Percentiles rank a stretch among this genome's conserved stretches.
Conservation (phyloP, 1,140 invertebrate genomes). For the Atta colombica region DNA sequence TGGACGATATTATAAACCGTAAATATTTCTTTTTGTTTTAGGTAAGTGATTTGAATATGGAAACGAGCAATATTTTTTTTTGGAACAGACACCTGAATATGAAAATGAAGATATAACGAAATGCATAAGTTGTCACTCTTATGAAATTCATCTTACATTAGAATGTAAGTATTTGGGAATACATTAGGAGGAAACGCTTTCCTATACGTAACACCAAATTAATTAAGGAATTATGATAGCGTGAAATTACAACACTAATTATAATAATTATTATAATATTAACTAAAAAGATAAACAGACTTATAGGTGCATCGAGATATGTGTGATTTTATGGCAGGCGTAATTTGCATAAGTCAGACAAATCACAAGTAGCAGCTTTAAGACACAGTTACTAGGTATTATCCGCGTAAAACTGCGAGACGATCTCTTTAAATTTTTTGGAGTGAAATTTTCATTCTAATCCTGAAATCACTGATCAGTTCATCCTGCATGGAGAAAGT, state of each 20-base stretch:
- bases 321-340: not conserved
- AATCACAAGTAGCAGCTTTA: constrained; percentile 27
- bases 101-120: constrained; percentile 6
- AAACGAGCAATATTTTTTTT: not conserved
- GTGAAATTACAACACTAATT: constrained; percentile 24
- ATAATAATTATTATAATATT: too few relatives aligned
- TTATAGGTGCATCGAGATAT: not conserved
- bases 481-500: too few relatives aligned
- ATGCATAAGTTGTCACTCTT: not conserved
- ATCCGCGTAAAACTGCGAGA: constrained; percentile 47
- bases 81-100: not conserved
- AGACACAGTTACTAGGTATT: constrained; percentile 25
- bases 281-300: not conserved
- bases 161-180: not conserved
- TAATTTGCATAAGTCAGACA: not conserved
- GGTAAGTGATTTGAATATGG: constrained; percentile 54
- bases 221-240: constrained; percentile 1
- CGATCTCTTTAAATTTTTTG: not conserved
- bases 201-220: not conserved
- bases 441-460: too few relatives aligned
- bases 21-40: constrained; percentile 68
- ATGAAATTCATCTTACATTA: not conserved
- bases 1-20: not conserved
- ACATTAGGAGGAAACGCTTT: constrained; percentile 14
- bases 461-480: too few relatives aligned